A percentile compares a stretch with the other conserved stretches of the same genome.
Evolutionary conservation across 2,797 vertebrate species (phyloP).

Genomic region (Melanogrammus aeglefinus): DNA sequence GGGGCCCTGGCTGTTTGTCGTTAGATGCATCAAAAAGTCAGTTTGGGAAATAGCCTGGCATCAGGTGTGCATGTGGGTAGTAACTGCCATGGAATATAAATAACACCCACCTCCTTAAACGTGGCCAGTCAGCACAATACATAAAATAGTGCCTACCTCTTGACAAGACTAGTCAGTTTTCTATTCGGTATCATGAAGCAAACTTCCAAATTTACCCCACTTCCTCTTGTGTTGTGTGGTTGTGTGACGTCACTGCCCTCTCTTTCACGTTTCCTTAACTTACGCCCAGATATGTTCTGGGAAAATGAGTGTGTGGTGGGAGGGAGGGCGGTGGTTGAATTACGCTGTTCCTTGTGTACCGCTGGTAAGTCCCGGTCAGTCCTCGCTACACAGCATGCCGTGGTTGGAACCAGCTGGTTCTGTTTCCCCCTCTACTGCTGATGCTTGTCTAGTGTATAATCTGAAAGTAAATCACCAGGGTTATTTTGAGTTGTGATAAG

Average conservation of each 20-base stretch:
- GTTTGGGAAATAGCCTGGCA: background rate
- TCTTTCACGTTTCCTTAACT: constrained; percentile 33
- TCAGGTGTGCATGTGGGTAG: background rate
- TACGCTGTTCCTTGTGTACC: constrained; percentile 17
- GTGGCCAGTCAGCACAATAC: background rate
- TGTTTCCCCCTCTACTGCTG: background rate
- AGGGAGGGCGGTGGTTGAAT: constrained; percentile 42
- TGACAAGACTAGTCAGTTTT: background rate
- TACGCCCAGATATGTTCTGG: constrained; percentile 26
- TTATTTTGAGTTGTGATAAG: background rate
- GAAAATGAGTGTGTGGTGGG: constrained; percentile 23
- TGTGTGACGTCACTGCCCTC: constrained; percentile 39
- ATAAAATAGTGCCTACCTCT: background rate
- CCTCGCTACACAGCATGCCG: background rate
- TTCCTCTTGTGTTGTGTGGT: constrained; percentile 26
- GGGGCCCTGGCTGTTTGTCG: background rate
- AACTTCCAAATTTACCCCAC: constrained; percentile 34
- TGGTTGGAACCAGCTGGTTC: background rate
- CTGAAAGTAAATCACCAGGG: background rate
- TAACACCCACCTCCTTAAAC: background rate
- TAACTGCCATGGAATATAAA: background rate
- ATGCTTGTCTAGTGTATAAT: background rate
- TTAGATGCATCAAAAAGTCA: background rate
- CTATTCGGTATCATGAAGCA: constrained; percentile 1
- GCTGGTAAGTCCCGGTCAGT: constrained; percentile 21